Evolutionary conservation across 2,113 vertebrate genomes (phyloP).

Genomic region (Ailurus styani): DNA sequence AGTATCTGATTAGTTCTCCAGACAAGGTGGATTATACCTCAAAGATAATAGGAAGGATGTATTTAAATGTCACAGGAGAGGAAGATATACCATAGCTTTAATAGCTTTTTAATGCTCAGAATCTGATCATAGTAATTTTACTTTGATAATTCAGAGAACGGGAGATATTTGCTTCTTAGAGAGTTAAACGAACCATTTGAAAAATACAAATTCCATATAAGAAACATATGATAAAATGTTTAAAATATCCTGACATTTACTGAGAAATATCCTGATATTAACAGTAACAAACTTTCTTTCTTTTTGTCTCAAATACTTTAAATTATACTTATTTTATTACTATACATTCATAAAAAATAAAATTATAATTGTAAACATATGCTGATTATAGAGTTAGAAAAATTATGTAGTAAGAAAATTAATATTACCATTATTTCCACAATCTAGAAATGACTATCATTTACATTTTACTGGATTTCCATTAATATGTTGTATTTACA

Average conservation of each 20-base stretch:
- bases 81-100: background rate
- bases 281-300: background rate
- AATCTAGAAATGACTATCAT: background rate
- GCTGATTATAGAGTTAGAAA: background rate
- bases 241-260: constrained; percentile 33
- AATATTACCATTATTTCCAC: background rate
- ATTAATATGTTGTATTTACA: background rate
- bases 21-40: constrained; percentile 2
- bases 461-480: background rate
- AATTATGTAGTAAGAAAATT: background rate
- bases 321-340: background rate
- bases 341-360: background rate
- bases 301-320: background rate
- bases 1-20: background rate
- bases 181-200: constrained; percentile 50
- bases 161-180: background rate
- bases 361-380: background rate
- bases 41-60: constrained; percentile 20
- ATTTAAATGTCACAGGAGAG: constrained; percentile 54
- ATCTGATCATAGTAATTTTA: constrained; percentile 52
- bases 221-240: background rate
- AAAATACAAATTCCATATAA: constrained; percentile 33
- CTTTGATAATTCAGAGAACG: constrained; percentile 32
- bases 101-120: constrained; percentile 29
- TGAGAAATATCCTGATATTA: background rate